Percentiles rank a stretch among this genome's conserved stretches.
phyloP scores from a whole-genome alignment of 2,888 invertebrate species.

The Latrodectus elegans region DNA sequence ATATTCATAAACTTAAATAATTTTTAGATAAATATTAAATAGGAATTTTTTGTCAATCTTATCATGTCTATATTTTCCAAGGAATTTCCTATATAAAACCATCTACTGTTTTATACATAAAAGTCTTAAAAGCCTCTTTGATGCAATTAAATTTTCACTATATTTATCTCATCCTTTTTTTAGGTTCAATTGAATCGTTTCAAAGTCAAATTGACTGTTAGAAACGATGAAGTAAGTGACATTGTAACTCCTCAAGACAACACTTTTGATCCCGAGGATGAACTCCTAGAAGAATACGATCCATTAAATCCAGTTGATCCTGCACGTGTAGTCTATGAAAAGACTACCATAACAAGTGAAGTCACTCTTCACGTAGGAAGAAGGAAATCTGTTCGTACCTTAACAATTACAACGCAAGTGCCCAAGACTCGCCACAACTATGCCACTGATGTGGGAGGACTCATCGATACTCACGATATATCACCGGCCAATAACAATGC shows the following conservation, averaged over 20 bases:
- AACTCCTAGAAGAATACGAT: conserved; percentile 53
- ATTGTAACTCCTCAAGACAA: conserved; percentile 62
- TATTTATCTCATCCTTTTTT: background rate
- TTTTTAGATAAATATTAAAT: too few relatives aligned
- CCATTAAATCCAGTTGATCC: conserved; percentile 66
- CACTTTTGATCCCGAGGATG: conserved; percentile 57
- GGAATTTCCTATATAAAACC: too few relatives aligned
- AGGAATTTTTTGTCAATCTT: too few relatives aligned
- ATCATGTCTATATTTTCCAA: too few relatives aligned
- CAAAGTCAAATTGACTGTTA: conserved; percentile 71
- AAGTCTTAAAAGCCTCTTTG: too few relatives aligned
- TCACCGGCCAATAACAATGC: conserved; percentile 61
- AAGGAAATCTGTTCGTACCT: conserved; percentile 71
- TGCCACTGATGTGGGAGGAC: conserved; percentile 4
- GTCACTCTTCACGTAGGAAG: conserved; percentile 71
- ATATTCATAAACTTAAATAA: too few relatives aligned
- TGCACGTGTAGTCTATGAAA: conserved; percentile 69
- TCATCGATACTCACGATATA: conserved; percentile 55
- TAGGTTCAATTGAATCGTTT: conserved; percentile 71
- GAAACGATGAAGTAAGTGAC: conserved; percentile 66
- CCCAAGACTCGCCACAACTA: conserved; percentile 66
- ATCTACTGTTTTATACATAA: too few relatives aligned
- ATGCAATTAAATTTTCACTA: too few relatives aligned
- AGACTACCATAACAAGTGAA: conserved; percentile 70
- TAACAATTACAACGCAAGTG: conserved; percentile 71